phyloP scores from a whole-genome alignment of 2,113 vertebrate genomes.

The Meles meles region DNA sequence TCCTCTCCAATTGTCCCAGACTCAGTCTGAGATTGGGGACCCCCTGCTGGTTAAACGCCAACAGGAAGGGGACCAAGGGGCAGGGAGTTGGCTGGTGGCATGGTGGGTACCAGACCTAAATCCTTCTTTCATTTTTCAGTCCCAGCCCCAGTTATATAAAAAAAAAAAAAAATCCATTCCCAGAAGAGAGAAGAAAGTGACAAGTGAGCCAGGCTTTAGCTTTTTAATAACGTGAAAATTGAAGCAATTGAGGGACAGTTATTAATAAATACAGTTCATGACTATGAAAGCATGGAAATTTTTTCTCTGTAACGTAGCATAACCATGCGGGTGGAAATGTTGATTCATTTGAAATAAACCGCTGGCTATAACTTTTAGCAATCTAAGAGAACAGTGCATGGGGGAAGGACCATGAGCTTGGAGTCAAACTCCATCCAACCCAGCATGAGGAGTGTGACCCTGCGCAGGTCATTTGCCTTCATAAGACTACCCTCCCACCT shows the following conservation, averaged over 20 bases:
- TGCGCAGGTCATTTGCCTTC: not conserved
- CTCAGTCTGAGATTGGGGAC: not conserved
- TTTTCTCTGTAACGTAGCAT: not conserved
- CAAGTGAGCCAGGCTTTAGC: constrained; percentile 24
- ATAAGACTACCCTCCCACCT: too few relatives aligned
- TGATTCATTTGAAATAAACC: constrained; percentile 35
- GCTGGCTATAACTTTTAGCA: not conserved
- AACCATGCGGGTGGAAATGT: constrained; percentile 7
- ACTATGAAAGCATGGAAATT: constrained; percentile 50
- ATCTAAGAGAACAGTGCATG: not conserved
- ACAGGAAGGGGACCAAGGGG: constrained; percentile 52
- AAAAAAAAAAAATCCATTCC: constrained; percentile 18
- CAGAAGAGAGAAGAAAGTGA: constrained; percentile 33
- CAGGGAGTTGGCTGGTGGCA: constrained; percentile 19
- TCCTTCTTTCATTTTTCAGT: constrained; percentile 18
- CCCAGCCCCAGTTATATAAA: not conserved
- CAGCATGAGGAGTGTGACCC: rapidly evolving
- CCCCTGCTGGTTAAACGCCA: constrained; percentile 29
- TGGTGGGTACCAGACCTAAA: not conserved
- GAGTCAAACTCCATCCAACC: not conserved
- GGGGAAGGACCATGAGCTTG: not conserved
- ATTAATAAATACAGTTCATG: constrained; percentile 46
- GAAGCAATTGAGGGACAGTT: constrained; percentile 41
- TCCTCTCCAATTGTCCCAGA: not conserved
- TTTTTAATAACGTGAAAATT: constrained; percentile 67